phyloP scores from a whole-genome alignment of 2,888 invertebrate genomes.

The Sycophila texana region DNA sequence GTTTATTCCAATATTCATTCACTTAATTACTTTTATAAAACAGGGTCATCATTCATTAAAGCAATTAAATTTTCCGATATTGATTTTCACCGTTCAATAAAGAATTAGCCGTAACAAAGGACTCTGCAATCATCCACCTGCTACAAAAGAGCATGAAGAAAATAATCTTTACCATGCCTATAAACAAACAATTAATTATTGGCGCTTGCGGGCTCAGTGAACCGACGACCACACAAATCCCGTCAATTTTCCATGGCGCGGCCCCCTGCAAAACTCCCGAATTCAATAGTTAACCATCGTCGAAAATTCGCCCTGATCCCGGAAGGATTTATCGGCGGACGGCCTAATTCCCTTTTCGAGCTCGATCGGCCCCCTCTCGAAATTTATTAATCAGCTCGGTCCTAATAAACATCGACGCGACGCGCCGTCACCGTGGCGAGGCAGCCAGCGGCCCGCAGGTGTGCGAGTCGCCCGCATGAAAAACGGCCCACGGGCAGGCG shows the following conservation, averaged over 20 bases:
- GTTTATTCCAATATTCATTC: too few relatives aligned
- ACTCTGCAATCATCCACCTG: too few relatives aligned
- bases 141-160: too few relatives aligned
- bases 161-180: too few relatives aligned
- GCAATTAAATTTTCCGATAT: too few relatives aligned
- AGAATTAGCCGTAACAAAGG: too few relatives aligned
- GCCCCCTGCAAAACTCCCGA: not conserved
- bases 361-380: not conserved
- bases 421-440: not conserved
- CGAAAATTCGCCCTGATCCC: not conserved
- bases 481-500: constrained; percentile 52
- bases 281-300: constrained; percentile 15
- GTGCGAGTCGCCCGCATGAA: constrained; percentile 38
- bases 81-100: too few relatives aligned
- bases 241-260: not conserved
- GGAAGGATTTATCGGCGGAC: constrained; percentile 2
- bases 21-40: too few relatives aligned
- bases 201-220: not conserved
- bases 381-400: constrained; percentile 44
- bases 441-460: not conserved
- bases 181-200: too few relatives aligned
- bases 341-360: constrained; percentile 20
- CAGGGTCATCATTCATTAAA: too few relatives aligned
- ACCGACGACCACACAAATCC: not conserved
- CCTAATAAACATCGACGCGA: constrained; percentile 48